Conservation (phyloP, 2,888 invertebrate species). For the Siphlonurus alternatus region DNA sequence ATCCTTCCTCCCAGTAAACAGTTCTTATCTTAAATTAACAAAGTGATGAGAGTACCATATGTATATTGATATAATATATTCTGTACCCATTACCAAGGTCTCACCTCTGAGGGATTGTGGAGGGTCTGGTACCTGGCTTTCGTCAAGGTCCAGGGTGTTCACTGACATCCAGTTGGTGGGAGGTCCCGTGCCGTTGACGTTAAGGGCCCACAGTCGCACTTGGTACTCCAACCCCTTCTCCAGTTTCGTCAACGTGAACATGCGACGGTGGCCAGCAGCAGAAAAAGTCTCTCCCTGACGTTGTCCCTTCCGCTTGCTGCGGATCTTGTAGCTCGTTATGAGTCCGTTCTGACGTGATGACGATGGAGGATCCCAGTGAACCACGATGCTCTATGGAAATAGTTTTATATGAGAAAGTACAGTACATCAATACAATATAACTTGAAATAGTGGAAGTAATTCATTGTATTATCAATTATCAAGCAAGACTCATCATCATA, state of each 20-base stretch:
- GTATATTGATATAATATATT: too few species aligned
- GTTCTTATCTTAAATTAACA: neutral
- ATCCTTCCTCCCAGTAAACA: neutral
- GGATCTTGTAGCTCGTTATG: constrained; percentile 92
- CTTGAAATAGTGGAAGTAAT: too few species aligned
- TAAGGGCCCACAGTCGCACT: constrained; percentile 76
- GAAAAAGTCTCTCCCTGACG: constrained; percentile 51
- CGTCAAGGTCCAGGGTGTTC: constrained; percentile 69
- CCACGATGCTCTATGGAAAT: constrained; percentile 53
- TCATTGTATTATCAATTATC: too few species aligned
- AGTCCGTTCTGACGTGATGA: constrained; percentile 73
- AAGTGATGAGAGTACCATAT: too few species aligned
- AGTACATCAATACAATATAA: neutral
- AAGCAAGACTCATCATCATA: too few species aligned
- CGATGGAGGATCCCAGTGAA: constrained; percentile 85
- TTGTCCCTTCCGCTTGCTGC: constrained; percentile 47
- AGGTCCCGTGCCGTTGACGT: constrained; percentile 84
- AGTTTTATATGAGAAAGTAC: too few species aligned
- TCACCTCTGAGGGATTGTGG: constrained; percentile 65
- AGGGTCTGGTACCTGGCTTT: constrained; percentile 65
- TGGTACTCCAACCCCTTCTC: constrained; percentile 67
- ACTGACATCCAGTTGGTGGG: constrained; percentile 79
- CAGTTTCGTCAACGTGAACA: constrained; percentile 57
- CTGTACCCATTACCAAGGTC: too few species aligned
- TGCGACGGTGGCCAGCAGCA: constrained; percentile 68